A percentile compares a stretch with the other conserved stretches of the same genome.
Conservation (phyloP, 2,888 invertebrate genomes). For the Drosophila koepferae region DNA sequence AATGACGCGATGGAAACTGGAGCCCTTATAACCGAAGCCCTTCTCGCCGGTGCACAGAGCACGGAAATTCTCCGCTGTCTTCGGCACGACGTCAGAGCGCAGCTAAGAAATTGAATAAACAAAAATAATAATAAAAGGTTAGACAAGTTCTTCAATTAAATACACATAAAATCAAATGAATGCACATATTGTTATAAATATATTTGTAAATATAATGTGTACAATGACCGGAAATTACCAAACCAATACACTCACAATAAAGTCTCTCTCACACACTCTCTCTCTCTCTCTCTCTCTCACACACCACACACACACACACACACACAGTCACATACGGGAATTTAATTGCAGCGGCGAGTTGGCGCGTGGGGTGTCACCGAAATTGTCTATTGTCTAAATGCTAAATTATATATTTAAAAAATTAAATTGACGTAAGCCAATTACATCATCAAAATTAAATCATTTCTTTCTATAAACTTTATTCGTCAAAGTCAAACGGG, state of each 20-base stretch:
- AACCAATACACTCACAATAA: constrained; percentile 12
- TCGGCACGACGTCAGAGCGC: constrained; percentile 95
- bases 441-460: constrained; percentile 68
- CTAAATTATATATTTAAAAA: constrained; percentile 35
- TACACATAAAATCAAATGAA: constrained; percentile 3
- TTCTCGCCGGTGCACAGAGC: constrained; percentile 98
- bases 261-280: too few relatives aligned
- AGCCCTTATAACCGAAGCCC: constrained; percentile 96
- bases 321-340: constrained; percentile 4
- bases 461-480: constrained; percentile 48
- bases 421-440: constrained; percentile 56
- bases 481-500: constrained; percentile 69
- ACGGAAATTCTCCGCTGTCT: constrained; percentile 98
- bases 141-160: constrained; percentile 17
- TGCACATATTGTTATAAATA: constrained; percentile 11
- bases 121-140: neutral
- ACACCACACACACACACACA: neutral
- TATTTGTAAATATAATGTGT: neutral
- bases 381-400: constrained; percentile 20
- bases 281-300: too few relatives aligned
- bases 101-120: constrained; percentile 86
- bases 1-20: constrained; percentile 97
- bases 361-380: constrained; percentile 15
- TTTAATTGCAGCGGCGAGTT: constrained; percentile 27
- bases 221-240: constrained; percentile 59